Conservation (phyloP, 35 echinoderm and acorn worm species). For the Ophioderma brevispina region DNA sequence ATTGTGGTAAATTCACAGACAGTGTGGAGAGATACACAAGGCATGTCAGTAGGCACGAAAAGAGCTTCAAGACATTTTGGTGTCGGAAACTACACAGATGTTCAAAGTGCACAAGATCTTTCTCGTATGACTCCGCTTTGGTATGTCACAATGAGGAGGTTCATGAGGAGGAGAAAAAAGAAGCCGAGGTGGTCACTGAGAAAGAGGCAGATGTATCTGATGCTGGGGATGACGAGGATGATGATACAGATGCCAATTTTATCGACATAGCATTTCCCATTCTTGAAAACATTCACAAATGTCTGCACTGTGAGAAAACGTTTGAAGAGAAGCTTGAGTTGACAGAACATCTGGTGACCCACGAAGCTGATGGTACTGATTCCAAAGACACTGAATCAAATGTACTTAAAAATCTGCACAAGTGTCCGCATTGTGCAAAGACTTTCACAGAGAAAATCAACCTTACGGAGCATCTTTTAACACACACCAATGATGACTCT, state of each 20-base stretch:
- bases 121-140: neutral
- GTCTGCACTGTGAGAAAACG: neutral
- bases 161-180: neutral
- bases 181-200: neutral
- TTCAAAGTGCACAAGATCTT: neutral
- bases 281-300: neutral
- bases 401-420: neutral
- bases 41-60: neutral
- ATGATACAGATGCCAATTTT: neutral
- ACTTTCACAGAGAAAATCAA: neutral
- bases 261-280: neutral
- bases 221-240: neutral
- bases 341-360: neutral
- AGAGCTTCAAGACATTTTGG: neutral
- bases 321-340: neutral
- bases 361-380: neutral
- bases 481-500: neutral
- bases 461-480: neutral
- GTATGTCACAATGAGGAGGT: neutral
- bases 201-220: neutral
- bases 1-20: neutral
- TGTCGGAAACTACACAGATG: neutral
- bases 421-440: constrained; percentile 2
- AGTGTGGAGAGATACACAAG: neutral
- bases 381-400: neutral